Percentiles rank a stretch among this genome's conserved stretches.
Evolutionary conservation across 2,113 vertebrate genomes (phyloP).

Genomic region (Melanostigma gelatinosum): DNA sequence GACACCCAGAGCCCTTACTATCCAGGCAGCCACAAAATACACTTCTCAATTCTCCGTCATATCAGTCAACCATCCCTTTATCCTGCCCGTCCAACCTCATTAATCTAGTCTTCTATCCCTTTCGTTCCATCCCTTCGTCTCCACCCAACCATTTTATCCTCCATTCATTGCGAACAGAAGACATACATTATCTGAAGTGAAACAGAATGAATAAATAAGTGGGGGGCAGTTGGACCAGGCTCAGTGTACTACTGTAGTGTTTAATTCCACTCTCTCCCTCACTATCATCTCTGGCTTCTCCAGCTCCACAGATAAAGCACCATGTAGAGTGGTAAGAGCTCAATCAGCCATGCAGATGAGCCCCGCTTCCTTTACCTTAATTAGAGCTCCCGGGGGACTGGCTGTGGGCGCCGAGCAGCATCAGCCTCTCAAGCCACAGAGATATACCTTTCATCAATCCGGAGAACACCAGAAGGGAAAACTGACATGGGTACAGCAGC

Average conservation of each 20-base stretch:
- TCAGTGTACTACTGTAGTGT: slow-evolving; percentile 38
- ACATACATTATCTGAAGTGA: slow-evolving; percentile 64
- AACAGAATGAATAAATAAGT: slow-evolving; percentile 74
- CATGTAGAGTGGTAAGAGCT: slow-evolving; percentile 48
- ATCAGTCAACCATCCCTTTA: slow-evolving; percentile 32
- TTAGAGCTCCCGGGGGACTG: slow-evolving; percentile 79
- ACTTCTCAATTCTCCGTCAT: slow-evolving; percentile 40
- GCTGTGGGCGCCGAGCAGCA: slow-evolving; percentile 61
- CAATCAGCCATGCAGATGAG: slow-evolving; percentile 84
- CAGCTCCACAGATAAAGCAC: slow-evolving; percentile 41
- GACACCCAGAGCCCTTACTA: slow-evolving; percentile 32
- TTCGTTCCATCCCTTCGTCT: slow-evolving; percentile 47
- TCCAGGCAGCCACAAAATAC: slow-evolving; percentile 30
- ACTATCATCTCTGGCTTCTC: slow-evolving; percentile 44
- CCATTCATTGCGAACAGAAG: slow-evolving; percentile 60
- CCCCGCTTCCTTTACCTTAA: slow-evolving; percentile 81
- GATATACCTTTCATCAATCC: slow-evolving; percentile 61
- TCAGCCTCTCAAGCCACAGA: slow-evolving; percentile 52
- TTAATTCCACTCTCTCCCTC: background rate
- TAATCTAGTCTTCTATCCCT: slow-evolving; percentile 46
- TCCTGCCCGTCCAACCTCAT: slow-evolving; percentile 46
- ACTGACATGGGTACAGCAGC: slow-evolving; percentile 35
- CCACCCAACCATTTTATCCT: slow-evolving; percentile 54
- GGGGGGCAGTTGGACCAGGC: slow-evolving; percentile 45
- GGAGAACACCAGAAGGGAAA: slow-evolving; percentile 45